A percentile compares a stretch with the other conserved stretches of the same genome.
Conservation (phyloP, 1,140 invertebrate species). For the Pogonus chalceus region DNA sequence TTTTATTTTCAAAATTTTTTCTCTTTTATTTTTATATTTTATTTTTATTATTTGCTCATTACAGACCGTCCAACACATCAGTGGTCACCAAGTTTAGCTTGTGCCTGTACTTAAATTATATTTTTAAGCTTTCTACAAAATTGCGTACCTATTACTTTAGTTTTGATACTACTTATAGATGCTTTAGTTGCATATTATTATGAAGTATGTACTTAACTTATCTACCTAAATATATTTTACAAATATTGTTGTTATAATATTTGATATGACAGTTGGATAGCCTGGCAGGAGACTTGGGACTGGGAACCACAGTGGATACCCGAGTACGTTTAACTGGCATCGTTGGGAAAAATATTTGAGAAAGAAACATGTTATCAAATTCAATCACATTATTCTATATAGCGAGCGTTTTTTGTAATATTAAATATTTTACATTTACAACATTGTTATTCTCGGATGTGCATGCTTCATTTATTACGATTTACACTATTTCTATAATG, state of each 20-base stretch:
- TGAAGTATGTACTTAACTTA: too few species aligned
- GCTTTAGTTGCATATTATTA: background rate
- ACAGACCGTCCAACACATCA: constrained; percentile 30
- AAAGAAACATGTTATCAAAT: background rate
- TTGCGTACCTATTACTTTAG: background rate
- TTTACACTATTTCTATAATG: background rate
- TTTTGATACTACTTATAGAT: background rate
- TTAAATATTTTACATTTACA: background rate
- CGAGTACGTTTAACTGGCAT: constrained; percentile 12
- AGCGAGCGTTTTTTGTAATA: background rate
- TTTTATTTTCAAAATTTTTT: constrained; percentile 3
- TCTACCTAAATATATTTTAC: too few species aligned
- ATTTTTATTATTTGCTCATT: constrained; percentile 20
- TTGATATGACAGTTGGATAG: constrained; percentile 10
- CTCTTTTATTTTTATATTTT: constrained; percentile 13
- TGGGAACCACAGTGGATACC: constrained; percentile 12
- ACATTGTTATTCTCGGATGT: background rate
- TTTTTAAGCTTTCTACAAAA: background rate
- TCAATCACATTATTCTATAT: background rate
- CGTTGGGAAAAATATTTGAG: constrained; percentile 13
- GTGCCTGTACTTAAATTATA: background rate
- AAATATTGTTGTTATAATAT: background rate
- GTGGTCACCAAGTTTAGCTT: constrained; percentile 29
- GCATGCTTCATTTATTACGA: background rate
- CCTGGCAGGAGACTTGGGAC: constrained; percentile 11